Conservation (phyloP, 2,888 invertebrate species). For the Eugnorisma glareosa region DNA sequence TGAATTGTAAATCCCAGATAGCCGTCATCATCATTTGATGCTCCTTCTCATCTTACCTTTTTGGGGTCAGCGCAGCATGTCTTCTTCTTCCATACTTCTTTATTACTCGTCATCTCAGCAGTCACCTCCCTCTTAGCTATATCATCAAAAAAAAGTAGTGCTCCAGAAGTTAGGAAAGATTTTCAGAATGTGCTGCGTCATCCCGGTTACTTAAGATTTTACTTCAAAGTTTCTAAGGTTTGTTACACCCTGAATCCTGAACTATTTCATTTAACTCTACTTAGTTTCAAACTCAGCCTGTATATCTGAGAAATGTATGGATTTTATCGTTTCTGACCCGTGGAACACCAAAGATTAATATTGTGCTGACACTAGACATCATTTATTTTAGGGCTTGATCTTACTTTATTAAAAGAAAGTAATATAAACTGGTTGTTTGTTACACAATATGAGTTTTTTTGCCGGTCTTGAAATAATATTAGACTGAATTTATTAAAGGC, state of each 20-base stretch:
- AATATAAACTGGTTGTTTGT: neutral
- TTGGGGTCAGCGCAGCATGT: neutral
- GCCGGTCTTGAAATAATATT: neutral
- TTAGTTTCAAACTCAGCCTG: neutral
- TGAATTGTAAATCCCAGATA: neutral
- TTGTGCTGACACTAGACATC: slow-evolving; percentile 1
- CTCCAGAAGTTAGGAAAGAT: neutral
- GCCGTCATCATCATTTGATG: neutral
- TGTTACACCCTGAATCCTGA: neutral
- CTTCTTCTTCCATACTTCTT: neutral
- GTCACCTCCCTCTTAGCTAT: neutral
- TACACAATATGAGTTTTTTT: neutral
- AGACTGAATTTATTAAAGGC: neutral
- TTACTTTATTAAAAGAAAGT: neutral
- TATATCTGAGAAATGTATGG: neutral
- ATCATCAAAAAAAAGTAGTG: neutral
- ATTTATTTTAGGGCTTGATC: slow-evolving; percentile 11
- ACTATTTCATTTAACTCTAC: too few relatives aligned
- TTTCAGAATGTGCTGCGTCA: slow-evolving; percentile 5
- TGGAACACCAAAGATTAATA: too few relatives aligned
- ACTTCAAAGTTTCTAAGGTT: neutral
- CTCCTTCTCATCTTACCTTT: neutral
- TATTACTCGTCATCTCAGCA: neutral
- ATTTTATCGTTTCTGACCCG: too few relatives aligned
- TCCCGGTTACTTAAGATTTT: neutral